These are phyloP conservation scores for Lophochroa leadbeateri DNA, from an alignment of 2,113 vertebrate species.

Conservation along the genomic window DNA sequence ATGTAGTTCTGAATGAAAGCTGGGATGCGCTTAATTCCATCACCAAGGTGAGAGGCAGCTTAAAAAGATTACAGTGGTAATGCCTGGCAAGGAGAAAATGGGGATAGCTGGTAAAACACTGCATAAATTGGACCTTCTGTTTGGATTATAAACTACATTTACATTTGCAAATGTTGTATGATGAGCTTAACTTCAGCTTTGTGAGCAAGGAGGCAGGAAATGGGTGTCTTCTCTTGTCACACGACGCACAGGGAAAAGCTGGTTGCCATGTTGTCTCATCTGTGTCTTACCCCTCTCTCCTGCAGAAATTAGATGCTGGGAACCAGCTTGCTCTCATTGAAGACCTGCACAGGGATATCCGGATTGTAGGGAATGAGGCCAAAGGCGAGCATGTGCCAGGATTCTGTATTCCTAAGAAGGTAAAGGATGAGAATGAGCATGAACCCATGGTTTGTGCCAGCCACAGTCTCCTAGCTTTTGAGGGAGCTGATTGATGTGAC, in stretches of 20 bases:
- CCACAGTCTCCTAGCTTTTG: neutral
- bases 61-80: neutral
- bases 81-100: neutral
- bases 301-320: slow-evolving; percentile 92
- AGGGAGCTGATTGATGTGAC: neutral
- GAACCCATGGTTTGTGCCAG: neutral
- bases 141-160: neutral
- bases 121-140: neutral
- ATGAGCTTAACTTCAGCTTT: neutral
- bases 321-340: slow-evolving; percentile 95
- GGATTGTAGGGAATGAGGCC: slow-evolving; percentile 85
- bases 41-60: slow-evolving; percentile 84
- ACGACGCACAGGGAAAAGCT: neutral
- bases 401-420: slow-evolving; percentile 98
- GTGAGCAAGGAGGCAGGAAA: neutral
- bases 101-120: neutral
- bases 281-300: neutral
- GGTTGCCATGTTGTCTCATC: neutral
- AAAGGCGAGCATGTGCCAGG: slow-evolving; percentile 92
- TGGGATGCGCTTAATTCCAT: slow-evolving; percentile 97
- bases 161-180: neutral
- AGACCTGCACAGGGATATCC: slow-evolving; percentile 93
- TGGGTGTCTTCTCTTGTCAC: neutral
- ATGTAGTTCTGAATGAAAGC: slow-evolving; percentile 90
- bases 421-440: slow-evolving; percentile 27